phyloP scores from a whole-genome alignment of 2,888 invertebrate species.

The Onchidella celtica region DNA sequence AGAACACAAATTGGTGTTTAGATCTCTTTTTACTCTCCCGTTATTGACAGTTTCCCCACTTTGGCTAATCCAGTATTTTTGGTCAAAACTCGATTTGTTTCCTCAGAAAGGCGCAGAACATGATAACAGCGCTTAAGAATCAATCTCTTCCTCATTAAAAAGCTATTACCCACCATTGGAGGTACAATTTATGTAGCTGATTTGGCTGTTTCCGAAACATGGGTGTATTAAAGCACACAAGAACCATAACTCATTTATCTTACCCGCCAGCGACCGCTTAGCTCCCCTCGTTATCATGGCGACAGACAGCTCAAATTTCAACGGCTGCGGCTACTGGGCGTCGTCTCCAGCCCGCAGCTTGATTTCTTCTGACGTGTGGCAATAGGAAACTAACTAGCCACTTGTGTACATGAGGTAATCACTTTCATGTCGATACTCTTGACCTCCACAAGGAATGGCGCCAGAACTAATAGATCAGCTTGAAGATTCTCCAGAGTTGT shows the following conservation, averaged over 20 bases:
- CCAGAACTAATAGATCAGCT: not conserved
- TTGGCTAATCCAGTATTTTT: no score
- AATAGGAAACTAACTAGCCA: conserved; percentile 33
- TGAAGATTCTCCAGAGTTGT: no score
- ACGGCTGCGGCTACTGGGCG: conserved; percentile 1
- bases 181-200: not conserved
- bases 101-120: no score
- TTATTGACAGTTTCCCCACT: no score
- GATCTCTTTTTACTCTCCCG: no score
- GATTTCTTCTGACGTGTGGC: conserved; percentile 25
- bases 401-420: conserved; percentile 18
- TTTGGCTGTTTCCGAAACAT: not conserved
- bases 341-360: not conserved
- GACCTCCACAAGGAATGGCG: not conserved
- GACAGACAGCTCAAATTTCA: conserved; percentile 11
- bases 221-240: not conserved
- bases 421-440: conserved; percentile 16
- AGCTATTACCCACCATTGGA: not conserved
- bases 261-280: not conserved
- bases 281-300: conserved; percentile 3
- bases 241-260: not conserved
- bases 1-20: no score
- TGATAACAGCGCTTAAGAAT: not conserved
- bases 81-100: no score
- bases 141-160: not conserved